phyloP scores from a whole-genome alignment of 2,888 invertebrate species.

The Pinctada fucata region DNA sequence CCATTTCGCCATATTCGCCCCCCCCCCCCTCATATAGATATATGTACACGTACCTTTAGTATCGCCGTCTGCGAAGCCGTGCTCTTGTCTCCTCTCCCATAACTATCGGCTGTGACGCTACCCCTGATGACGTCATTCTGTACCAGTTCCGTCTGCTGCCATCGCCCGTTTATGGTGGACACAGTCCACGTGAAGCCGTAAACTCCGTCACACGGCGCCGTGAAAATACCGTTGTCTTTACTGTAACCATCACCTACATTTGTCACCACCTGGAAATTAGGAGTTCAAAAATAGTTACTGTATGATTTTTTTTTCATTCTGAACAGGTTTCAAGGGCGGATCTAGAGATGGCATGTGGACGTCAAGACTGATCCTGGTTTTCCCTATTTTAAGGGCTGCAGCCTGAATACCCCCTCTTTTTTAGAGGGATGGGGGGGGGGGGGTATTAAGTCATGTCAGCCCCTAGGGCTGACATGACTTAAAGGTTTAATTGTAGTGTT shows the following conservation, averaged over 20 bases:
- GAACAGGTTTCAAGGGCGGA: no score
- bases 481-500: no score
- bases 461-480: no score
- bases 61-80: not conserved
- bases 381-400: no score
- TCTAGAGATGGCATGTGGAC: no score
- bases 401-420: no score
- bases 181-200: not conserved
- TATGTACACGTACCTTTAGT: not conserved
- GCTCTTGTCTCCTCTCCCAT: not conserved
- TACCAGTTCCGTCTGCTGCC: not conserved
- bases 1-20: not conserved
- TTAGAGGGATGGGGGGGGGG: no score
- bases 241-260: not conserved
- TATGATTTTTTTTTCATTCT: no score
- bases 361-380: no score
- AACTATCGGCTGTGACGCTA: not conserved
- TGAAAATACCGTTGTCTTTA: not conserved
- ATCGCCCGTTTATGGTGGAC: not conserved
- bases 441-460: no score
- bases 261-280: not conserved
- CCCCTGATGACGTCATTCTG: not conserved
- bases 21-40: not conserved
- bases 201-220: not conserved
- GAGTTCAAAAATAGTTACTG: no score